Base-by-base conservation (phyloP, 2,888 invertebrate genomes). In the Drosophila sordidapex region DNA sequence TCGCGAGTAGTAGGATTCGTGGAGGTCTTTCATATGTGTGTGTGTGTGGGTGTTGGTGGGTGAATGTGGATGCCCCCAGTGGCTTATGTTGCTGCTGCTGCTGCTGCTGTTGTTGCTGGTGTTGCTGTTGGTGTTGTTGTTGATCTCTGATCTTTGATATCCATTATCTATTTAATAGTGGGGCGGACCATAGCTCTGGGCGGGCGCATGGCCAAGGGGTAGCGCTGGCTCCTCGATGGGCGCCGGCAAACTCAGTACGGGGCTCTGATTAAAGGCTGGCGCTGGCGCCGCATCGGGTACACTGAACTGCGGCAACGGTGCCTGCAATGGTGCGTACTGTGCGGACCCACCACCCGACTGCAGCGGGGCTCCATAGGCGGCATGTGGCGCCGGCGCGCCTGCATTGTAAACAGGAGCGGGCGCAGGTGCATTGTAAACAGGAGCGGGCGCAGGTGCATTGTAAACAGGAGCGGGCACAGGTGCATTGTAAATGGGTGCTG, bases 171-270 rank as follows among this genome's bases (percentile, higher is more conserved):
- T 62, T 78, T 83, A 88, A 33, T 74, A 70, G 1, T 73, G 70
- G 13, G 90, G 74, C 59, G 91, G 90, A 6, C 91, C 91, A 67
- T 91, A 91, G 35, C 63, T 74, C 76, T 82, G 84, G 52, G 90
- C 87, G 0, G 91, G 90, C 8, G 76, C 61, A 52, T 88, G 91
- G 1, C 78, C 79, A 27, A 79, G 29, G 43, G 89, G 89, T 67
- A 87, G 51, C 0, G 48, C 21, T 36, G 62, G 74, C 53, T 83
- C 85, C 65, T 84, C 86, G 7, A 74, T 57, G 4, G 76, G 76
- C 27, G 64, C 60, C 7, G 80, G 78, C 35, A 78, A 31, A 52
- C 68, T 73, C 31, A 76, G 35, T 13, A 72, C 66, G 46, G 79
- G 73, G 29, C 58, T 53, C 11, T 81, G 82, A 29, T 43, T 67